A percentile compares a stretch with the other conserved stretches of the same genome.
Conservation (phyloP, 2,888 invertebrate genomes). For the Lasioglossum calceatum region DNA sequence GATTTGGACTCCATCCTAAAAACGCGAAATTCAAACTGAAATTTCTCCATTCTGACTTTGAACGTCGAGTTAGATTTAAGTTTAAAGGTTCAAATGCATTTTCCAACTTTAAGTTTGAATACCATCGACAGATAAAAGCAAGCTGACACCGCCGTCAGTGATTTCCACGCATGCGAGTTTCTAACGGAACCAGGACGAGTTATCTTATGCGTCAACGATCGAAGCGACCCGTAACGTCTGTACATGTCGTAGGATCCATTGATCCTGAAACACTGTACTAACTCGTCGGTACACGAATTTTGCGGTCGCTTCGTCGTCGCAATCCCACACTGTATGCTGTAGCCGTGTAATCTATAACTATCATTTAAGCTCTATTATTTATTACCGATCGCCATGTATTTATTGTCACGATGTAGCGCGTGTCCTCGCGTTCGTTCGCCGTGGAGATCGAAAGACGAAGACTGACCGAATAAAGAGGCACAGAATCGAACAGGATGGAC, state of each 20-base stretch:
- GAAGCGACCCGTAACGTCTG: conserved; percentile 12
- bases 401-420: conserved; percentile 21
- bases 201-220: conserved; percentile 28
- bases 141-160: conserved; percentile 19
- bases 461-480: conserved; percentile 37
- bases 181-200: conserved; percentile 61
- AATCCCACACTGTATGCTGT: not conserved
- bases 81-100: not conserved
- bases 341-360: conserved; percentile 14
- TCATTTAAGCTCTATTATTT: conserved; percentile 29
- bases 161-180: conserved; percentile 61
- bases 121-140: not conserved
- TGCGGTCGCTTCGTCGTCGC: conserved; percentile 40
- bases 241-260: not conserved
- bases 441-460: not conserved
- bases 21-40: not conserved
- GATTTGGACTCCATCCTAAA: not conserved
- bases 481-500: conserved; percentile 22
- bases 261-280: not conserved
- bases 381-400: conserved; percentile 44
- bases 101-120: not conserved
- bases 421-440: conserved; percentile 1
- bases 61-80: not conserved
- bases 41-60: not conserved
- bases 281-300: conserved; percentile 21